Evolutionary conservation across 2,113 vertebrate genomes (phyloP).

Genomic region (Vulpes lagopus): DNA sequence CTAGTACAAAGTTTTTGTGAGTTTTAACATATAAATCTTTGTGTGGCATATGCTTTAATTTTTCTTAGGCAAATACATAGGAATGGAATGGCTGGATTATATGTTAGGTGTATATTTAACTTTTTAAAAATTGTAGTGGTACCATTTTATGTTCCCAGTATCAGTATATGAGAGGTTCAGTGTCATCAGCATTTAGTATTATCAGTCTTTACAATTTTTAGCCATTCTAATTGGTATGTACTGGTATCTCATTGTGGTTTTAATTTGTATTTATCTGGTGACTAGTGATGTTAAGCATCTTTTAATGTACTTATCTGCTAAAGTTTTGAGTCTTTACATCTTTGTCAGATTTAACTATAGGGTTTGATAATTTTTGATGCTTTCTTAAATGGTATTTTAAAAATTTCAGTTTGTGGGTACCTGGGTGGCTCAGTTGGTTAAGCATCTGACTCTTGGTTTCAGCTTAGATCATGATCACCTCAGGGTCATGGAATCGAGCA

Average conservation of each 20-base stretch:
- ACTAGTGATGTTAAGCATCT: not conserved
- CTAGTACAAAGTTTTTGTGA: not conserved
- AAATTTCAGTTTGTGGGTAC: not conserved
- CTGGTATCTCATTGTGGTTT: not conserved
- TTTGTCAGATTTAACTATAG: not conserved
- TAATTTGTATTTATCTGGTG: not conserved
- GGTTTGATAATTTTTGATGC: not conserved
- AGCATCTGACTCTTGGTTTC: not conserved
- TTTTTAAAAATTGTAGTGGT: not conserved
- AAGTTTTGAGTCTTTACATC: not conserved
- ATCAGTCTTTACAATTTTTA: not conserved
- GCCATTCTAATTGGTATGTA: not conserved
- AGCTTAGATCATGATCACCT: not conserved
- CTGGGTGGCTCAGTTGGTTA: not conserved
- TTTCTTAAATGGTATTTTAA: not conserved
- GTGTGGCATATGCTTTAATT: not conserved
- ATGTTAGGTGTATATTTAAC: not conserved
- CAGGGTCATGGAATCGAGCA: not conserved
- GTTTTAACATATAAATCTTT: not conserved
- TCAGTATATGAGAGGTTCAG: not conserved
- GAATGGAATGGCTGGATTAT: not conserved
- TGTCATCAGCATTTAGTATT: not conserved
- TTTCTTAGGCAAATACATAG: not conserved
- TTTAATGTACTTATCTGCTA: not conserved
- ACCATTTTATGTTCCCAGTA: not conserved